A percentile compares a stretch with the other conserved stretches of the same genome.
Conservation (phyloP, 2,888 invertebrate species). For the Amiota minor region DNA sequence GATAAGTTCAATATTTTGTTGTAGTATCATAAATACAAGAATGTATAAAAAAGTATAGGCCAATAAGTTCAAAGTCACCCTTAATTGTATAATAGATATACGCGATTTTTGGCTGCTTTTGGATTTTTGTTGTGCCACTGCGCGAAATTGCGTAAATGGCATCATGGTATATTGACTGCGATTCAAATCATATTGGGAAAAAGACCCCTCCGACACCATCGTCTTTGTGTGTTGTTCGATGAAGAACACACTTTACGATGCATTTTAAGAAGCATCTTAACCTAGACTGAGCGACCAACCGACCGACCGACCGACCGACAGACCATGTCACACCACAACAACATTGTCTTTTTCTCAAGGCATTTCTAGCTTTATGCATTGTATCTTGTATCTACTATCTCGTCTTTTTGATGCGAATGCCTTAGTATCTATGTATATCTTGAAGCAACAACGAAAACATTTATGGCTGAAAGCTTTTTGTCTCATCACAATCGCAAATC, state of each 20-base stretch:
- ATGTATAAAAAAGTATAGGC: background rate
- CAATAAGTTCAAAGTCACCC: conserved; percentile 44
- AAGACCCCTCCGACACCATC: too few relatives aligned
- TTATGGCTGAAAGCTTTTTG: conserved; percentile 70
- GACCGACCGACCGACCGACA: too few relatives aligned
- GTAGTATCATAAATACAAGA: background rate
- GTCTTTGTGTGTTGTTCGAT: too few relatives aligned
- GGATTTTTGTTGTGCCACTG: too few relatives aligned
- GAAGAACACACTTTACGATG: background rate
- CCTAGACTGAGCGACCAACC: background rate
- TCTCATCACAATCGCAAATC: conserved; percentile 38
- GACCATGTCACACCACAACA: too few relatives aligned
- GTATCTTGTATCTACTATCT: background rate
- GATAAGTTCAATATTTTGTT: background rate
- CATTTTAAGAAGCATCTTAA: background rate
- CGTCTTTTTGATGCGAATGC: background rate
- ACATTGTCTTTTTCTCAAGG: too few relatives aligned
- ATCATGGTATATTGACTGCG: too few relatives aligned
- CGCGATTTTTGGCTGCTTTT: conserved; percentile 32
- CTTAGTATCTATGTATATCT: background rate
- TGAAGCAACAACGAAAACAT: conserved; percentile 30
- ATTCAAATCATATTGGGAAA: too few relatives aligned
- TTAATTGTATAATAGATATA: conserved; percentile 33
- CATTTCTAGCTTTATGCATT: background rate
- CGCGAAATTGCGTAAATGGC: too few relatives aligned